Conservation (phyloP, 2,888 invertebrate genomes). For the Caenorhabditis sp. region DNA sequence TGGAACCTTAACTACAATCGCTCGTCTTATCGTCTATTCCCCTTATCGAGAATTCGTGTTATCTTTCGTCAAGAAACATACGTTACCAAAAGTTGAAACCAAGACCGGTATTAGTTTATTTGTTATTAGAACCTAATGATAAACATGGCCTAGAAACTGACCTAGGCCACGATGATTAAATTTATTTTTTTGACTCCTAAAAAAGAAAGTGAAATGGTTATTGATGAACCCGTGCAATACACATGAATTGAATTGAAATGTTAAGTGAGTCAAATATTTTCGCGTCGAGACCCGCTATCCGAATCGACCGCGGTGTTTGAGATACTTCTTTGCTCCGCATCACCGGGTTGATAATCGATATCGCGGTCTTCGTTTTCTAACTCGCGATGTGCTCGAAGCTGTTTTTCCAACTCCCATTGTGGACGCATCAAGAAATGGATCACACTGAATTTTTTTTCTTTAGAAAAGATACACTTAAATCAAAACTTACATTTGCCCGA, state of each 20-base stretch:
- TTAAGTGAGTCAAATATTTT: neutral
- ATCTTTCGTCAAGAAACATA: too few relatives aligned
- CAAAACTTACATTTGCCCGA: constrained; percentile 55
- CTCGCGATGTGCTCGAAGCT: constrained; percentile 20
- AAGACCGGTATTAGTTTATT: too few relatives aligned
- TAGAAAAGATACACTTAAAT: too few relatives aligned
- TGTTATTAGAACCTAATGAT: too few relatives aligned
- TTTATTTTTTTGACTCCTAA: too few relatives aligned
- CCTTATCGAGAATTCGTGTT: too few relatives aligned
- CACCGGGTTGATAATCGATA: constrained; percentile 12
- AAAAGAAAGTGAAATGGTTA: too few relatives aligned
- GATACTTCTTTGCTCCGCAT: constrained; percentile 42
- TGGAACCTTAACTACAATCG: too few relatives aligned
- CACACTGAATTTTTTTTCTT: constrained; percentile 33
- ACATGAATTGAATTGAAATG: neutral
- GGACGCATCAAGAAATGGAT: constrained; percentile 56
- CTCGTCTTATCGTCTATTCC: too few relatives aligned
- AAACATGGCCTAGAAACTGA: too few relatives aligned
- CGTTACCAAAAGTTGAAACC: too few relatives aligned
- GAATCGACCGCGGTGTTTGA: constrained; percentile 51
- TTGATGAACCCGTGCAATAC: neutral
- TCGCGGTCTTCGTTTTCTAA: constrained; percentile 20
- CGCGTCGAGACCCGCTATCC: constrained; percentile 32
- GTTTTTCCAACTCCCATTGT: constrained; percentile 49
- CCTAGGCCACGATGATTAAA: too few relatives aligned